Conservation (phyloP, 1,140 invertebrate genomes). For the Gerris buenoi region DNA sequence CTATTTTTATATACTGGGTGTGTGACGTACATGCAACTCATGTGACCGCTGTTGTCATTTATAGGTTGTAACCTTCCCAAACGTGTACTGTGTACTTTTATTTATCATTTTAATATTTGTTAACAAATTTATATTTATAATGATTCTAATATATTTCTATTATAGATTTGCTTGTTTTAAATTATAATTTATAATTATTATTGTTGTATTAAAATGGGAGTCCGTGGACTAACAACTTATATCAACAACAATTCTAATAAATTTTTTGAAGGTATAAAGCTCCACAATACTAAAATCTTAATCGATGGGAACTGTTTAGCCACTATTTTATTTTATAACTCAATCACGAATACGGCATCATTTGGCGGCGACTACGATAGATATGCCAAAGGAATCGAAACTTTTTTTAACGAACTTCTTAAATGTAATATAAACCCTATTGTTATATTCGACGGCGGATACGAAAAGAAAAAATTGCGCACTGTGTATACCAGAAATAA, state of each 20-base stretch:
- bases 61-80: too few species aligned
- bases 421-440: conserved; percentile 59
- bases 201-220: neutral
- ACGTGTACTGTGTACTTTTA: too few species aligned
- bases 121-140: too few species aligned
- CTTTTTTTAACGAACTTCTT: conserved; percentile 54
- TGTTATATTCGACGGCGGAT: conserved; percentile 70
- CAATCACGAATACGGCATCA: conserved; percentile 43
- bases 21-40: too few species aligned
- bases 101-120: too few species aligned
- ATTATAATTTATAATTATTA: too few species aligned
- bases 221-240: neutral
- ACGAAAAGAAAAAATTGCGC: conserved; percentile 54
- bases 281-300: conserved; percentile 54
- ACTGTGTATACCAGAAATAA: conserved; percentile 47
- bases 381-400: conserved; percentile 41
- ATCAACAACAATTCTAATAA: neutral
- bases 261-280: conserved; percentile 31
- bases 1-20: too few species aligned
- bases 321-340: conserved; percentile 49
- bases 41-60: too few species aligned
- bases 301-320: conserved; percentile 70
- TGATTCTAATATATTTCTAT: too few species aligned
- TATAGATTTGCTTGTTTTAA: too few species aligned
- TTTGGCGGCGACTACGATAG: conserved; percentile 81